phyloP scores from a whole-genome alignment of 2,888 invertebrate genomes.

The Dendrolimus houi region DNA sequence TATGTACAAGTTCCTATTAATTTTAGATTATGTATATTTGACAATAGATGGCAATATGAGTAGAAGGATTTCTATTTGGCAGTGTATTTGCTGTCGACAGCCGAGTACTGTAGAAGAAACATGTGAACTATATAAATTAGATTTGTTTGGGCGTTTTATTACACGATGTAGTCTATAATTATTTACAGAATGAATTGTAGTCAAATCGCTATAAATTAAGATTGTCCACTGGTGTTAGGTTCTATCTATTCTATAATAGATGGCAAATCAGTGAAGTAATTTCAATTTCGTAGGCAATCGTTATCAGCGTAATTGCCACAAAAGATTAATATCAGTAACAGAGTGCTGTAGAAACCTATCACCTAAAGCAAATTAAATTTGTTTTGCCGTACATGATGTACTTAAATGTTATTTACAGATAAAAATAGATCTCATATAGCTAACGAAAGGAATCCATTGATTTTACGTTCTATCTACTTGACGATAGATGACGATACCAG shows the following conservation, averaged over 20 bases:
- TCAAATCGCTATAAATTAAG: too few species aligned
- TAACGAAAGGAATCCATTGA: too few species aligned
- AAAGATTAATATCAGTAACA: slow-evolving; percentile 22
- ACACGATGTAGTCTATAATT: slow-evolving; percentile 6
- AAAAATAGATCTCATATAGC: too few species aligned
- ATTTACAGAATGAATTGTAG: too few species aligned
- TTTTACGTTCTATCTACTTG: slow-evolving; percentile 8
- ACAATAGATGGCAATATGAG: too few species aligned
- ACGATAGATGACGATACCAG: slow-evolving; percentile 25
- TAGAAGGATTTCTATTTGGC: not conserved
- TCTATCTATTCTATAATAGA: slow-evolving; percentile 20
- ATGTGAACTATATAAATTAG: not conserved
- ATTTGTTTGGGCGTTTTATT: slow-evolving; percentile 1
- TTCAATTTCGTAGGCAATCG: slow-evolving; percentile 13
- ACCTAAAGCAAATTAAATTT: slow-evolving; percentile 1
- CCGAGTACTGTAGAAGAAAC: too few species aligned
- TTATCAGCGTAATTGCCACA: slow-evolving; percentile 25
- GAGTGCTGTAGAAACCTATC: slow-evolving; percentile 5
- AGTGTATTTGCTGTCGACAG: slow-evolving; percentile 8
- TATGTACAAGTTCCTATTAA: too few species aligned
- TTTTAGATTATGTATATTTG: too few species aligned
- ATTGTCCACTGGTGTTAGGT: too few species aligned
- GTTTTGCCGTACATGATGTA: slow-evolving; percentile 4
- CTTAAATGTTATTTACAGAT: not conserved
- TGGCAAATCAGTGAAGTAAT: slow-evolving; percentile 16